A percentile compares a stretch with the other conserved stretches of the same genome.
phyloP scores from a whole-genome alignment of 2,888 invertebrate species.

The Tridacna crocea region DNA sequence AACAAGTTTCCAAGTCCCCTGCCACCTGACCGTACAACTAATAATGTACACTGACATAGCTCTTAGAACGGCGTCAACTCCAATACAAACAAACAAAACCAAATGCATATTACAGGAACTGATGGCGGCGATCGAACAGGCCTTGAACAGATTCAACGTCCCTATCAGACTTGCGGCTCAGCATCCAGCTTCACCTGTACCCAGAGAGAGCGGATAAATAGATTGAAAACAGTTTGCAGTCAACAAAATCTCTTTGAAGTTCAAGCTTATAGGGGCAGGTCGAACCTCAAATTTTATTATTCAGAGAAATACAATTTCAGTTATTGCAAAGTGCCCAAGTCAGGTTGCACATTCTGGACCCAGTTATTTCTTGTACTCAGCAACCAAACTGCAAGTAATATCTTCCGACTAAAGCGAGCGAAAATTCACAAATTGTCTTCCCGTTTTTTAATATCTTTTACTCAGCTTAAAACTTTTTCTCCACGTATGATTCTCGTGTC shows the following conservation, averaged over 20 bases:
- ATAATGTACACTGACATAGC: too few species aligned
- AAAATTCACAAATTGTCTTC: not conserved
- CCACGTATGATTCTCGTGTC: conserved; percentile 36
- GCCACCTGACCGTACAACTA: too few species aligned
- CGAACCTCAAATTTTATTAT: not conserved
- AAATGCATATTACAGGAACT: too few species aligned
- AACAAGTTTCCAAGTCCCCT: too few species aligned
- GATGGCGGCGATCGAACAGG: too few species aligned
- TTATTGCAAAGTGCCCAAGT: conserved; percentile 49
- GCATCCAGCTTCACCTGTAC: not conserved
- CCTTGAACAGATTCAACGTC: too few species aligned
- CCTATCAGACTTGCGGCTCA: too few species aligned
- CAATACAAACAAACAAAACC: too few species aligned
- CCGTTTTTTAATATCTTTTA: not conserved
- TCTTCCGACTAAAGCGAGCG: conserved; percentile 12
- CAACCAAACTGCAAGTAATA: not conserved
- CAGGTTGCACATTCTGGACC: conserved; percentile 45
- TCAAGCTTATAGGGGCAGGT: not conserved
- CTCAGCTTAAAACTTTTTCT: not conserved
- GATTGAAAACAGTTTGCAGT: not conserved
- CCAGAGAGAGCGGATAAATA: not conserved
- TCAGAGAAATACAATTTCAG: conserved; percentile 28
- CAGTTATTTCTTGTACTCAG: conserved; percentile 34
- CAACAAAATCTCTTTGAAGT: not conserved
- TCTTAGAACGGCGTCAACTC: too few species aligned